These are phyloP conservation scores for Cyanoliseus patagonus DNA, from an alignment of 2,113 vertebrate species.

Conservation along the genomic window DNA sequence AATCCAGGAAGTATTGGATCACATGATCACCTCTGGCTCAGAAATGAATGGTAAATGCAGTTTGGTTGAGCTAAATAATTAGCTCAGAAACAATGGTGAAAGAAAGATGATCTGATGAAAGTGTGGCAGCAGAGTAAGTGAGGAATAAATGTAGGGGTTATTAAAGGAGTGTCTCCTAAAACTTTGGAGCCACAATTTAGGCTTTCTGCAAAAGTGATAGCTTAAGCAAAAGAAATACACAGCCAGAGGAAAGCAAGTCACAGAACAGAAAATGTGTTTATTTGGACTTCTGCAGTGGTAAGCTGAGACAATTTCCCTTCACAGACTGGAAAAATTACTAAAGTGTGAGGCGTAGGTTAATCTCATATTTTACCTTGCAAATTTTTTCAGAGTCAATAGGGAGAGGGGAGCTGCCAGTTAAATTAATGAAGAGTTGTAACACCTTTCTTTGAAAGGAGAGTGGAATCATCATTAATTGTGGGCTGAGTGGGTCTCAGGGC, in stretches of 20 bases:
- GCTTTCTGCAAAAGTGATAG: not conserved
- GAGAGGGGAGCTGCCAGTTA: not conserved
- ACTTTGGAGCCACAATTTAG: not conserved
- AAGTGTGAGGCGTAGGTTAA: not conserved
- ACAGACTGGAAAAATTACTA: not conserved
- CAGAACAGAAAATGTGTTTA: not conserved
- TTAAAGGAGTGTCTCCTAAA: not conserved
- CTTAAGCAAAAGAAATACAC: not conserved
- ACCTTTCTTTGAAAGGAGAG: not conserved
- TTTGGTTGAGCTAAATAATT: constrained; percentile 60
- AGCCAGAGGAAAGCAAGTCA: not conserved
- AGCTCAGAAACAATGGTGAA: constrained; percentile 46
- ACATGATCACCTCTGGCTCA: constrained; percentile 12
- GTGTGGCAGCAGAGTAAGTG: not conserved
- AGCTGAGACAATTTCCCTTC: not conserved
- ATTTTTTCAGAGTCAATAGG: not conserved
- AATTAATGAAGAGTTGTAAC: not conserved
- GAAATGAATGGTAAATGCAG: constrained; percentile 49
- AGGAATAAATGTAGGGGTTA: constrained; percentile 5
- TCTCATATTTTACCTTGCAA: not conserved
- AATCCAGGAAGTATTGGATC: constrained; percentile 13
- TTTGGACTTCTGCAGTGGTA: not conserved
- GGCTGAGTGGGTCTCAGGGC: not conserved
- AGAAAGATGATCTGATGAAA: constrained; percentile 45
- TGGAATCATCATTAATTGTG: not conserved